Percentiles rank a stretch among this genome's conserved stretches.
Conservation (phyloP, 1,140 invertebrate species). For the Lasaia peninsularis region DNA sequence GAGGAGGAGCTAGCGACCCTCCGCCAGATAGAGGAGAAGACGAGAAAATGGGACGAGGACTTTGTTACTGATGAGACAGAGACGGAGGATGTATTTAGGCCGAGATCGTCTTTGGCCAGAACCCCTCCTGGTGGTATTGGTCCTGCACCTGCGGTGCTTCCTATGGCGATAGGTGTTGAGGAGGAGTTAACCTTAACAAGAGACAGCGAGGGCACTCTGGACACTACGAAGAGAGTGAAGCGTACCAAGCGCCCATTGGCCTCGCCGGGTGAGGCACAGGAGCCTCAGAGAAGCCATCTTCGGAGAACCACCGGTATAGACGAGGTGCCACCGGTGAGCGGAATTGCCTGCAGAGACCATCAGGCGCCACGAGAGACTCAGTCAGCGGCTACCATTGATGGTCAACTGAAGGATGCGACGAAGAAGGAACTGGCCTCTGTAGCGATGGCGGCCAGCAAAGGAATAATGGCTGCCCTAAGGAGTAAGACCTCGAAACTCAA, state of each 20-base stretch:
- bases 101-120: neutral
- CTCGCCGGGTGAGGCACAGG: neutral
- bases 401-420: neutral
- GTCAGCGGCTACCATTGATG: neutral
- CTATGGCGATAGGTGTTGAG: too few species aligned
- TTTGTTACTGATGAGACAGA: too few species aligned
- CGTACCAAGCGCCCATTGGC: neutral
- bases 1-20: too few species aligned
- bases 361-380: too few species aligned
- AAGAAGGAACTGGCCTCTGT: neutral
- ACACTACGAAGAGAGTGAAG: neutral
- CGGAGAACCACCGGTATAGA: neutral
- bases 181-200: too few species aligned
- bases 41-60: too few species aligned
- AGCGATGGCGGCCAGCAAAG: neutral
- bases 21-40: too few species aligned
- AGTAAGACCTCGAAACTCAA: neutral
- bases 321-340: neutral
- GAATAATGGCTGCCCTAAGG: neutral
- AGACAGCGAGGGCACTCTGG: neutral
- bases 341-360: neutral
- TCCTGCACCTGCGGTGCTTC: neutral
- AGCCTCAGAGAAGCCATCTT: neutral
- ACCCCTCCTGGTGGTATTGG: neutral
- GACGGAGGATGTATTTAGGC: neutral